Conservation (phyloP, 2,113 vertebrate genomes). For the Cottus gobio region DNA sequence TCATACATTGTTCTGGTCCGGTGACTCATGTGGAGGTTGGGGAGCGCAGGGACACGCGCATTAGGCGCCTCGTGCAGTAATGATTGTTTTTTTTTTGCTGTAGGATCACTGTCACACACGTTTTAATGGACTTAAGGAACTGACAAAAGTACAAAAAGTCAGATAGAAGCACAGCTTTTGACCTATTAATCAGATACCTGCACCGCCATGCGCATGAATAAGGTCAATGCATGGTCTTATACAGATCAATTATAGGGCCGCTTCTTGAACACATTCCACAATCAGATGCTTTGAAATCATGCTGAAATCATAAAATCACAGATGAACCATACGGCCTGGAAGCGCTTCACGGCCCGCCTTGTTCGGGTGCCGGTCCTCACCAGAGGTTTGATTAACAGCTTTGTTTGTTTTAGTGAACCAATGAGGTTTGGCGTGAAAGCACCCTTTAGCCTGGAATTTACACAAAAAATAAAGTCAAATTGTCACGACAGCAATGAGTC, state of each 20-base stretch:
- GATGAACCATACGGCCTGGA: background rate
- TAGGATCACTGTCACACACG: background rate
- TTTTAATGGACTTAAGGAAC: background rate
- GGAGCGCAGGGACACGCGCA: no score
- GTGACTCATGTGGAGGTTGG: no score
- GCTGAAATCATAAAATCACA: background rate
- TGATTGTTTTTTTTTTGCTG: background rate
- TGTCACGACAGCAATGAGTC: conserved; percentile 43
- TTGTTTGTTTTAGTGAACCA: background rate
- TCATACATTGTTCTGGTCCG: background rate
- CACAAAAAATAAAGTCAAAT: conserved; percentile 37
- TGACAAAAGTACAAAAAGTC: background rate
- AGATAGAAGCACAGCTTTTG: background rate
- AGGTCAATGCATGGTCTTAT: background rate
- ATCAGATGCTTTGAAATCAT: background rate
- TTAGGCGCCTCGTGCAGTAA: no score
- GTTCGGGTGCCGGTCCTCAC: background rate
- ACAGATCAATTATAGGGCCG: background rate
- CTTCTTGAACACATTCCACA: background rate
- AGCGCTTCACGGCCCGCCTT: background rate
- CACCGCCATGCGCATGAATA: background rate
- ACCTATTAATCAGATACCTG: no score
- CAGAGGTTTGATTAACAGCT: background rate
- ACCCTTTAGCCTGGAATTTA: conserved; percentile 12
- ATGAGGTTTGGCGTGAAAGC: background rate